Evolutionary conservation across 2,113 vertebrate species (phyloP).

Genomic region (Dicentrarchus labrax): DNA sequence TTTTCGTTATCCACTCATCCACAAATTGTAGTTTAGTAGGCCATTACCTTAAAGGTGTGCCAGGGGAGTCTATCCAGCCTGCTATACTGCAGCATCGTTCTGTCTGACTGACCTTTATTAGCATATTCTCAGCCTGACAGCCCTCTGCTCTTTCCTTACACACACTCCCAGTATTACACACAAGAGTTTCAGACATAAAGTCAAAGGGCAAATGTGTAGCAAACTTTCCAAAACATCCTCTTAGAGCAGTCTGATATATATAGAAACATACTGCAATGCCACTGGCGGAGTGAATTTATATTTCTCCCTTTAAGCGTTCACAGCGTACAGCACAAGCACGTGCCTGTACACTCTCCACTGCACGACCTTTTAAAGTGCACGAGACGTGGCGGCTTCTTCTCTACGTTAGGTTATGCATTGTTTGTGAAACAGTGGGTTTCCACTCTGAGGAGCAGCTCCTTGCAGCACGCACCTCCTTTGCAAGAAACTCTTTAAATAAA

Average conservation of each 20-base stretch:
- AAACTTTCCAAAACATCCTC: constrained; percentile 12
- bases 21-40: constrained; percentile 18
- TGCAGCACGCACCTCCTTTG: not conserved
- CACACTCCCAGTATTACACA: not conserved
- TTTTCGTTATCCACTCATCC: constrained; percentile 18
- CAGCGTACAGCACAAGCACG: no score
- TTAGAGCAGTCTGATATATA: not conserved
- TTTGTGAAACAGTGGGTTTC: not conserved
- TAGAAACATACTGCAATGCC: not conserved
- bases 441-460: not conserved
- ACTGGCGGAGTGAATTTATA: not conserved
- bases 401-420: not conserved
- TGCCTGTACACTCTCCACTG: constrained; percentile 1
- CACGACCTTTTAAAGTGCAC: constrained; percentile 4
- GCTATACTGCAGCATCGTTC: not conserved
- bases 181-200: not conserved
- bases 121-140: constrained; percentile 6
- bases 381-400: not conserved
- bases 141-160: not conserved
- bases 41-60: constrained; percentile 15
- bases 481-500: constrained; percentile 6
- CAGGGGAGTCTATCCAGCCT: not conserved
- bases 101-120: constrained; percentile 43
- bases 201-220: no score
- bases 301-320: not conserved